Evolutionary conservation across 2,888 invertebrate genomes (phyloP).

Genomic region (Andrena minutula): DNA sequence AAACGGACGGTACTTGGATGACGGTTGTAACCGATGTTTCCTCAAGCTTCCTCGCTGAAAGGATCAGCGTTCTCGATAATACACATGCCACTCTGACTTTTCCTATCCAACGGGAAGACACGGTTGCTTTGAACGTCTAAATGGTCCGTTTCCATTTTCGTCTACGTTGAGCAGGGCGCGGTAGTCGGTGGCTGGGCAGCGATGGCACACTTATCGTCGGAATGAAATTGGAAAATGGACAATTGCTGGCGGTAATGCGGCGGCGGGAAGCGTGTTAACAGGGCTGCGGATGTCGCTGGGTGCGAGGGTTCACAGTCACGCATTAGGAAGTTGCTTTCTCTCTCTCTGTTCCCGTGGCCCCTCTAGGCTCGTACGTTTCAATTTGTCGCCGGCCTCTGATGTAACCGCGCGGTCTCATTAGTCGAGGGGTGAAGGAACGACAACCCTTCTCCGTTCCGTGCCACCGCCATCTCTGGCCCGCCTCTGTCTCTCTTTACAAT

Average conservation of each 20-base stretch:
- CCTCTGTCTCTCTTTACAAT: constrained; percentile 77
- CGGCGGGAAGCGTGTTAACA: constrained; percentile 65
- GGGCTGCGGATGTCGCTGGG: constrained; percentile 53
- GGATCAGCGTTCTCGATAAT: too few relatives aligned
- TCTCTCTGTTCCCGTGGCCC: constrained; percentile 67
- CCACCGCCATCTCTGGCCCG: constrained; percentile 48
- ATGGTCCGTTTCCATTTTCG: background rate
- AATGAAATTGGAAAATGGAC: constrained; percentile 60
- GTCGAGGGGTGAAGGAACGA: constrained; percentile 77
- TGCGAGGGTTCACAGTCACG: constrained; percentile 69
- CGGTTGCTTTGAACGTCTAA: background rate
- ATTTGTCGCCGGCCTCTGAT: constrained; percentile 83
- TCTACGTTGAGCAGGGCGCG: background rate
- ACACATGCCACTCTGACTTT: too few relatives aligned
- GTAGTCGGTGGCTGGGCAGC: background rate
- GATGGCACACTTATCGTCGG: constrained; percentile 27
- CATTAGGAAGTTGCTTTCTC: constrained; percentile 75
- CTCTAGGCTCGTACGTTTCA: constrained; percentile 83
- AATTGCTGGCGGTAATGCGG: constrained; percentile 31
- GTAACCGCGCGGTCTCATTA: constrained; percentile 84
- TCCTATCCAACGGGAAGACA: too few relatives aligned
- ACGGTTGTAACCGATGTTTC: too few relatives aligned
- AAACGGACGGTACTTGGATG: too few relatives aligned
- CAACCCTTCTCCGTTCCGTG: constrained; percentile 62
- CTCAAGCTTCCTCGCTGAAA: too few relatives aligned